A percentile compares a stretch with the other conserved stretches of the same genome.
These are phyloP conservation scores for Chloromyia formosa DNA, from an alignment of 2,888 invertebrate genomes.

Conservation along the genomic window DNA sequence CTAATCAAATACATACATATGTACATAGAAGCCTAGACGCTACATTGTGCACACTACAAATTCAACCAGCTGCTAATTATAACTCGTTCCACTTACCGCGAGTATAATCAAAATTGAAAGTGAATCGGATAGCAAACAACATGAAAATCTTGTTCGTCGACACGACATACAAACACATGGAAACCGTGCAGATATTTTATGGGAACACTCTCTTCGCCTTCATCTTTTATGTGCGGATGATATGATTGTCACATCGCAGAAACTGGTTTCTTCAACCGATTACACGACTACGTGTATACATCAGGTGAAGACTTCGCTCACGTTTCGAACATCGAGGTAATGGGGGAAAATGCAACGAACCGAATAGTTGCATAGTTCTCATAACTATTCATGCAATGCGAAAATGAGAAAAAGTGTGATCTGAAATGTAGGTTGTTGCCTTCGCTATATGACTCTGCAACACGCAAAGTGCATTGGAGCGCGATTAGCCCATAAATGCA, in stretches of 20 bases:
- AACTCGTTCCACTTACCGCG: neutral
- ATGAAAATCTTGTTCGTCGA: no score
- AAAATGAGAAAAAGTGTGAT: neutral
- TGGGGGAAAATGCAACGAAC: constrained; percentile 22
- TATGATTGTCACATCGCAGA: no score
- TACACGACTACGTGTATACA: no score
- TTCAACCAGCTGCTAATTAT: constrained; percentile 3
- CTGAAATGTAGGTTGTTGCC: constrained; percentile 11
- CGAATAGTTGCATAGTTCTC: constrained; percentile 1
- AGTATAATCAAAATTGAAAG: constrained; percentile 5
- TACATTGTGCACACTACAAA: neutral
- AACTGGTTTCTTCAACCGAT: no score
- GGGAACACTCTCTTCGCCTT: neutral
- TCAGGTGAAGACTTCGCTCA: neutral
- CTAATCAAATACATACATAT: no score
- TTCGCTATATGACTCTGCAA: neutral
- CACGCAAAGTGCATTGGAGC: neutral
- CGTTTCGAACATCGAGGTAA: neutral
- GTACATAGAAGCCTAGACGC: neutral
- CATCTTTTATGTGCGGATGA: neutral
- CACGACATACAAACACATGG: neutral
- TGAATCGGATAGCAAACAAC: neutral
- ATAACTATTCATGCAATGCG: neutral
- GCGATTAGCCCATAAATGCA: constrained; percentile 2
- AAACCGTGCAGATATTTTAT: neutral